Base-by-base conservation (phyloP, 2,113 vertebrate species). In the Perca fluviatilis region DNA sequence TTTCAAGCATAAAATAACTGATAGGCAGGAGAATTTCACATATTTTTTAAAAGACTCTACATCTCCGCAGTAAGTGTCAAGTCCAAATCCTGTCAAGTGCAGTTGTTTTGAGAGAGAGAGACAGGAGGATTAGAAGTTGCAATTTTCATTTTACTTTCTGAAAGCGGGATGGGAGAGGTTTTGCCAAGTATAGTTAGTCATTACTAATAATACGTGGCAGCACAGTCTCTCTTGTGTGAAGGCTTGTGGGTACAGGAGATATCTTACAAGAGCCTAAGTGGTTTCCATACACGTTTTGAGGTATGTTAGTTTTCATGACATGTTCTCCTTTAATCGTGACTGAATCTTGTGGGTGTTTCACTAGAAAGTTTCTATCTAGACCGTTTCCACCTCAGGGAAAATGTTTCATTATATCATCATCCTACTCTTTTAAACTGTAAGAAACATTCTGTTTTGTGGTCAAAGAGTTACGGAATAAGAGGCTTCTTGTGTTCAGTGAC, bases 261-360 rank as follows among this genome's bases (percentile, higher is more conserved):
- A 69, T 79, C 57, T 85, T 74, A 91, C 86, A 88, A 76, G 83
- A 53, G n/a, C 65, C 65, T 90, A 91, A 93, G 90, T 89, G 90
- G 70, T 85, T 93, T 81, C 47, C 9, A 57, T 68, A 79, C 85
- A 61, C 75, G 54, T 61, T 66, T 19, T 74, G 57, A 75, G 73
- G 74, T 57, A 68, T 63, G 63, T 46, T 57, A 27, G 25, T 50
- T 80, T 76, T 73, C 54, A 54, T 61, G 47, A 81, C 82, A 83
- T 5, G 66, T 77, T 76, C 62, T 80, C 63, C 80, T 82, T 88
- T 46, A 76, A 61, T 80, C 14, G 19, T 43, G 72, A 79, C 68
- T 75, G 51, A 60, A 54, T 79, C 74, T 74, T 66, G 74, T 70
- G 78, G 65, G 49, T 65, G 74, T 86, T 78, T 80, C 65, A 89